Percentiles rank a stretch among this genome's conserved stretches.
Conservation (phyloP, 1,140 invertebrate species). For the Carcinoscorpius rotundicauda region DNA sequence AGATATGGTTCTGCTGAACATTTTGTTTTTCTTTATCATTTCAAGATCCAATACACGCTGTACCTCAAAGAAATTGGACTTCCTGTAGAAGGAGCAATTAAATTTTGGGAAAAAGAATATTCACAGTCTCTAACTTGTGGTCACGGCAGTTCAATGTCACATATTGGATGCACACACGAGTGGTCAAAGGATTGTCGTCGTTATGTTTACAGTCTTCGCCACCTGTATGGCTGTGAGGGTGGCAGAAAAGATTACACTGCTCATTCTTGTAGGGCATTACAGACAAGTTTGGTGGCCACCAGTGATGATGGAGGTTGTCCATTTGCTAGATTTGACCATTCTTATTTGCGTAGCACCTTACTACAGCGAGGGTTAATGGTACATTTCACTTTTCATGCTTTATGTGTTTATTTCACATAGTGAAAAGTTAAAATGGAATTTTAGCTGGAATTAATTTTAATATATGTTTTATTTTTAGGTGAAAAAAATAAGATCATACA, state of each 20-base stretch:
- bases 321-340: conserved; percentile 7
- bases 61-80: conserved; percentile 58
- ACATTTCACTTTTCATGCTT: too few relatives aligned
- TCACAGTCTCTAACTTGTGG: conserved; percentile 30
- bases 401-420: too few relatives aligned
- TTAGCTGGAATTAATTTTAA: too few relatives aligned
- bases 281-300: conserved; percentile 19
- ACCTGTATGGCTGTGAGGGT: conserved; percentile 59
- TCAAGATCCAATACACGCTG: conserved; percentile 47
- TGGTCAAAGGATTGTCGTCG: conserved; percentile 50
- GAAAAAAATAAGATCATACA: too few relatives aligned
- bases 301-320: conserved; percentile 6
- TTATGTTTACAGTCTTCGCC: conserved; percentile 54
- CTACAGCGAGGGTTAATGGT: too few relatives aligned
- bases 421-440: too few relatives aligned
- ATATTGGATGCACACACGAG: conserved; percentile 40
- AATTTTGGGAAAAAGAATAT: conserved; percentile 54
- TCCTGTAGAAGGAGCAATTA: conserved; percentile 46
- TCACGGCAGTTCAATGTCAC: conserved; percentile 30
- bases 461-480: too few relatives aligned
- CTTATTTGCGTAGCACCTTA: too few relatives aligned
- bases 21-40: conserved; percentile 1
- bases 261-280: conserved; percentile 41
- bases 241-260: conserved; percentile 44
- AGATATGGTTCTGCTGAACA: too few relatives aligned